Evolutionary conservation across 1,140 invertebrate species (phyloP).

Genomic region (Conus ventricosus): DNA sequence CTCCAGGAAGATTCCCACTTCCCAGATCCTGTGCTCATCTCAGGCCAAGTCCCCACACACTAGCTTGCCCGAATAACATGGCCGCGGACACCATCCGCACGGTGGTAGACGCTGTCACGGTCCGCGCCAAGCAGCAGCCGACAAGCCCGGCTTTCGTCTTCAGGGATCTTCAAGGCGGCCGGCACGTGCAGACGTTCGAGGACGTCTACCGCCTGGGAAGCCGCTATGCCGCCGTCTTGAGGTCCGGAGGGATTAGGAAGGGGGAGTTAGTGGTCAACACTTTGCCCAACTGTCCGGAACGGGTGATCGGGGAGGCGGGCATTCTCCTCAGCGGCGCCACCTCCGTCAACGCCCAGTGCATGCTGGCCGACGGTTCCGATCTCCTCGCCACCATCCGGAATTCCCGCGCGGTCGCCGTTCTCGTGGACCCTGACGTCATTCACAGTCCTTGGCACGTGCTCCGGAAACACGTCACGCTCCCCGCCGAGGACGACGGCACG

Average conservation of each 20-base stretch:
- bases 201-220: neutral
- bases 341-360: neutral
- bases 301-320: neutral
- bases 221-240: neutral
- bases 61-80: too few relatives aligned
- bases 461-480: neutral
- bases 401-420: neutral
- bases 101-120: neutral
- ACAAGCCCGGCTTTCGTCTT: neutral
- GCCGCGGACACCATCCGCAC: neutral
- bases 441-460: constrained; percentile 1
- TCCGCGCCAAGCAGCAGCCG: neutral
- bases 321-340: neutral
- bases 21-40: too few relatives aligned
- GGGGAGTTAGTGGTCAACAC: neutral
- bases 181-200: neutral
- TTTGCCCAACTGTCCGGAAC: neutral
- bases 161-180: neutral
- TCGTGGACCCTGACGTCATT: neutral
- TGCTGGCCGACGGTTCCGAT: constrained; percentile 18
- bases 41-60: too few relatives aligned
- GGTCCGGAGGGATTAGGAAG: neutral
- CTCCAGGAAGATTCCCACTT: too few relatives aligned
- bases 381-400: neutral
- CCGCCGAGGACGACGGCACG: neutral